Evolutionary conservation across 1,140 invertebrate species (phyloP).

Genomic region (Idris sp.): DNA sequence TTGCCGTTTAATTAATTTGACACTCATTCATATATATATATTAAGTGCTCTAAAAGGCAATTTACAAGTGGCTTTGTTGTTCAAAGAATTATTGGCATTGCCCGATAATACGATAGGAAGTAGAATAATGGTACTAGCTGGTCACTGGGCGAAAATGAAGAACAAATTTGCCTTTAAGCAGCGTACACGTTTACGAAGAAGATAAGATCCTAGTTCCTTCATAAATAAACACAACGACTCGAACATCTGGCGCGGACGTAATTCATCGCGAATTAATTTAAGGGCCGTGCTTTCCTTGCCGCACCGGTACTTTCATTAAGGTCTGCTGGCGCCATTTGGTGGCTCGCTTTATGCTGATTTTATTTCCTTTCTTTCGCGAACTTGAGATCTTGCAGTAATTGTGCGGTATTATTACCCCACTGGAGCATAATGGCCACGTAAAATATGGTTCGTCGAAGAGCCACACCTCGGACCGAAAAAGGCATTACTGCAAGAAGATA

Average conservation of each 20-base stretch:
- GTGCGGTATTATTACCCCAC: constrained; percentile 73
- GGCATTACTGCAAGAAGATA: constrained; percentile 55
- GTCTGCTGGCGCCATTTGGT: constrained; percentile 77
- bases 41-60: constrained; percentile 36
- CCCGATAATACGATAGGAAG: constrained; percentile 56
- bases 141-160: constrained; percentile 50
- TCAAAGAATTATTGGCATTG: constrained; percentile 52
- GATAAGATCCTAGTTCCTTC: constrained; percentile 76
- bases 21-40: too few relatives aligned
- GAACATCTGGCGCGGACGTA: constrained; percentile 78
- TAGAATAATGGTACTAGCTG: constrained; percentile 33
- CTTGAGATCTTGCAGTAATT: constrained; percentile 70
- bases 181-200: constrained; percentile 60
- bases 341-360: constrained; percentile 71
- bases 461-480: constrained; percentile 52
- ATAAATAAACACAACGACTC: constrained; percentile 79
- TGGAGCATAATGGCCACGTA: constrained; percentile 67
- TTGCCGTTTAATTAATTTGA: too few relatives aligned
- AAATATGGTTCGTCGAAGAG: constrained; percentile 68
- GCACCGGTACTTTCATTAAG: constrained; percentile 77
- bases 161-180: constrained; percentile 52
- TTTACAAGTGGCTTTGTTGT: constrained; percentile 30
- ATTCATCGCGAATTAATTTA: constrained; percentile 80
- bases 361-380: constrained; percentile 68
- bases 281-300: constrained; percentile 70